Percentiles rank a stretch among this genome's conserved stretches.
These are phyloP conservation scores for Lepilemur ruficaudatus DNA, from an alignment of 2,797 vertebrate genomes.

Conservation along the genomic window DNA sequence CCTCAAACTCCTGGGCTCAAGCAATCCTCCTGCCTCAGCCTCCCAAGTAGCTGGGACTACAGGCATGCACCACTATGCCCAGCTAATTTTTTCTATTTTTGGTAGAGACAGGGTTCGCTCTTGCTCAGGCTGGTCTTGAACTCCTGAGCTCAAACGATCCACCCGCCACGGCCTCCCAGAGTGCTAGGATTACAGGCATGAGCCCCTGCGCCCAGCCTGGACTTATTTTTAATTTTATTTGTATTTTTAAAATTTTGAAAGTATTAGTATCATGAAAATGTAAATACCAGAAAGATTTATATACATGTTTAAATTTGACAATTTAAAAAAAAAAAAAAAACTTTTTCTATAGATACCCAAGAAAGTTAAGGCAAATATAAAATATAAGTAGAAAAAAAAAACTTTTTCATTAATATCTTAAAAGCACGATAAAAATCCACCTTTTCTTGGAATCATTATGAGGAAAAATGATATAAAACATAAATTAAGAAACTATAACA, in stretches of 20 bases:
- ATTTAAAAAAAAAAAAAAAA: background rate
- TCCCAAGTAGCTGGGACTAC: no score
- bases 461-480: background rate
- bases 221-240: background rate
- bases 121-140: no score
- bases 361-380: background rate
- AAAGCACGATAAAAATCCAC: background rate
- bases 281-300: background rate
- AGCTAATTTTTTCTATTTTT: no score
- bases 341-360: background rate
- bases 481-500: conserved; percentile 8
- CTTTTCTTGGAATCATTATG: background rate
- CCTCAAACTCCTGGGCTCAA: no score
- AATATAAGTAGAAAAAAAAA: background rate
- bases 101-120: no score
- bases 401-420: background rate
- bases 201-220: no score
- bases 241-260: conserved; percentile 6
- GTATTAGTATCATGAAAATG: background rate
- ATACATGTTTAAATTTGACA: background rate
- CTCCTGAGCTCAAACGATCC: no score
- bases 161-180: no score
- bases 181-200: no score
- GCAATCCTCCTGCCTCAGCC: no score
- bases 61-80: no score